Base-by-base conservation (phyloP, 2,797 vertebrate species). In the Microcaecilia unicolor region DNA sequence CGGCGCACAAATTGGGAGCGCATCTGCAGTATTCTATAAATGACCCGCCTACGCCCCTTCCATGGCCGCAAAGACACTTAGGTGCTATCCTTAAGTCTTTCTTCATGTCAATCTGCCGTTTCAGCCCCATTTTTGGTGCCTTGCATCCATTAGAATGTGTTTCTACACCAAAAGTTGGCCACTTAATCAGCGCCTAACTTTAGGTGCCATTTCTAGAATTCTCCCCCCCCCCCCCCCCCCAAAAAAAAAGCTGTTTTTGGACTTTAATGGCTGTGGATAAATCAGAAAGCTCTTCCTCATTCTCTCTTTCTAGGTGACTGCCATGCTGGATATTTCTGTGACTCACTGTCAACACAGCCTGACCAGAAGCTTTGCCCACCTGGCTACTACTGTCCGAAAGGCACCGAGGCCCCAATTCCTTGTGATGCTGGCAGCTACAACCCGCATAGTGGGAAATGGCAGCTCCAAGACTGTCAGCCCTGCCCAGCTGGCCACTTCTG, bases 401-500 rank as follows among this genome's bases (percentile, higher is more conserved):
- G 86, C 38, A 75, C 85, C 15, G 51, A 48, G 7, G 44, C 28
- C 12, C 87, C 85, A 0, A 0, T 80, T 5, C 71, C 81, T 3
- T 94, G 91, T 63, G 75, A 70, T 19, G 49, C 71, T 37, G 90
- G 89, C 14, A 87, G 70, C 19, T 87, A 85, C 65, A 87, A 62
- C 57, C 50, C 76, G 12, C 24, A 19, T 27, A 44, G 54, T 28
- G 86, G 89, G 3, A 85, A 69, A 51, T 48, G 56, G 37, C 61
- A 77, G 16, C 48, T 52, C 27, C 44, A 68, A 23, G 88, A 83
- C 58, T 94, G 91, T 29, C 72, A 70, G 36, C 58, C 38, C 23
- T 94, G 91, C 37, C 65, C 73, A 2, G 46, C 74, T 26, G 88
- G 88, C 11, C 61, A 74, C 51, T 89, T 74, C 68, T 93, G 91